Evolutionary conservation across 92 coral and sea anemone species (phyloP), one percentile per base, ranked within the genome.

Genomic region (Epizoanthus scotinus): DNA sequence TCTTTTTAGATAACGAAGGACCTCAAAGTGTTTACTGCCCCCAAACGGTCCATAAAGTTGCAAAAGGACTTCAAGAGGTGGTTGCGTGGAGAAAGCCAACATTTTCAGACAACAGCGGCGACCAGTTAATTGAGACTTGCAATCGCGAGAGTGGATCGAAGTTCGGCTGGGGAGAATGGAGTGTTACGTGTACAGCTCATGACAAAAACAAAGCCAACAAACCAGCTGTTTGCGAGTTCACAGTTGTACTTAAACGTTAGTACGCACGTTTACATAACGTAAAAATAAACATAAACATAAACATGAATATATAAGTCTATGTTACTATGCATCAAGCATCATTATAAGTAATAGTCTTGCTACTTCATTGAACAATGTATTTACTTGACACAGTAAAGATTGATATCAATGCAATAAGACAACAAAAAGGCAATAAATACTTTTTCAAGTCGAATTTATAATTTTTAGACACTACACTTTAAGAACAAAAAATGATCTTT

Each of bases 41-140:
- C 2, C 19, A 68, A 42, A 8, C 73, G 14, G 44, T 68, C 57
- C 26, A 38, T 7, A 68, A 8, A 68, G 40, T 0, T 3, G 73
- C 73, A 38, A 68, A 19, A 40, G 26, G 27, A 19, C 18, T 31
- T 8, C 56, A 13, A 68, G 73, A 42, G 59, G 47, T 19, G 2
- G 75, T 70, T 34, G 44, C 56, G 26, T 70, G 75, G 75, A 18
- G 49, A 4, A 70, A 70, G 1, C 75, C 75, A n/a, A 47, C 22
- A 47, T 70, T 70, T 70, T 70, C 75, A 8, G 75, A 70, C 75
- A 70, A 70, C 58, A 70, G 75, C 22, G 75, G 59, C 22, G 58
- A 8, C 8, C 31, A 49, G 22, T 20, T 70, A 31, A 42, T 70
- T 8, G 75, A 70, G 31, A 7, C 75, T 8, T 70, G 75, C 36